phyloP scores from a whole-genome alignment of 1,140 invertebrate species.

The Cotesia typhae region DNA sequence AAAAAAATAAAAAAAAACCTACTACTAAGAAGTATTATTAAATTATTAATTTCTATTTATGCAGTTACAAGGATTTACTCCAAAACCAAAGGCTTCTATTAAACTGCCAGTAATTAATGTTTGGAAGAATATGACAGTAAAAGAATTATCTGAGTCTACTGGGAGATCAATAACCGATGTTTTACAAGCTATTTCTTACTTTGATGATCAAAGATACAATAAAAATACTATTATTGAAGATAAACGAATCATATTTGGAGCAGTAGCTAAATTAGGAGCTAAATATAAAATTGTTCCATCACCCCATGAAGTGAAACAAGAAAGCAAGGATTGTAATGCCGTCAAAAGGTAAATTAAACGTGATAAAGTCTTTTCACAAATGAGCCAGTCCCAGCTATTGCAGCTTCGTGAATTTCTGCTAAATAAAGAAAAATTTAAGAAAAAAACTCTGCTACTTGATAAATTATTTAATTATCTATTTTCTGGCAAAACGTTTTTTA shows the following conservation, averaged over 20 bases:
- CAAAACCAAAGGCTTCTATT: slow-evolving; percentile 44
- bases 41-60: slow-evolving; percentile 26
- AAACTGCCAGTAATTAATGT: slow-evolving; percentile 68
- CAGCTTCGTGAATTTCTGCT: too few relatives aligned
- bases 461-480: neutral
- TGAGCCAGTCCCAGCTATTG: too few relatives aligned
- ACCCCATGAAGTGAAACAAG: slow-evolving; percentile 59
- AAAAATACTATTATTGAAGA: slow-evolving; percentile 64
- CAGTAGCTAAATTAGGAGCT: slow-evolving; percentile 73
- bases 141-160: slow-evolving; percentile 73
- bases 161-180: slow-evolving; percentile 71
- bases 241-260: slow-evolving; percentile 70
- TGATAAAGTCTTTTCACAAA: too few relatives aligned
- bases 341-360: slow-evolving; percentile 45
- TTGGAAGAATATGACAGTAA: slow-evolving; percentile 82
- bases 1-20: neutral
- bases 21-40: too few relatives aligned
- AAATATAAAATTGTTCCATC: slow-evolving; percentile 67
- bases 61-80: slow-evolving; percentile 8
- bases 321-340: slow-evolving; percentile 54
- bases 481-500: slow-evolving; percentile 6
- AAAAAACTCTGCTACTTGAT: too few relatives aligned
- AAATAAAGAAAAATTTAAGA: too few relatives aligned
- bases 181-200: slow-evolving; percentile 73
- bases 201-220: slow-evolving; percentile 58